Base-by-base conservation (phyloP, 2,113 vertebrate genomes). In the Tamias sibiricus region DNA sequence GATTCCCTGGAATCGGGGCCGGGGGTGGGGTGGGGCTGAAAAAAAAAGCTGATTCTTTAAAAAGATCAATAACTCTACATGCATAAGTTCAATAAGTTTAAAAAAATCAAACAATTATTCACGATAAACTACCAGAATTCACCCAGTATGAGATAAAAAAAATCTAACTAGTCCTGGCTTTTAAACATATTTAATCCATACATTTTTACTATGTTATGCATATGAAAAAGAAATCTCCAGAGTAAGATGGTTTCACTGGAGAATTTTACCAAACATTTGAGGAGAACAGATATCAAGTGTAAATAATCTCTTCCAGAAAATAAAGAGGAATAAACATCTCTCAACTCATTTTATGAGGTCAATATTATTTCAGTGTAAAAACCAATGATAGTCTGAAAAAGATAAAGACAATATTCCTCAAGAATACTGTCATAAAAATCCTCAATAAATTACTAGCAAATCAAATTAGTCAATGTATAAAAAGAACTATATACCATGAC, bases 301-400 rank as follows among this genome's bases (percentile, higher is more conserved):
- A 52, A 91, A 37, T 19, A 69, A 83, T 44, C 26, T 85, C 44
- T 94, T 94, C 57, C 52, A 94, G 75, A 86, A 93, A 86, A 90
- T 17, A n/a, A n/a, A 54, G 37, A 81, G 28, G 30, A 24, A 54
- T 1, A 93, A 96, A 79, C 13, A 90, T 4, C 71, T 79, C 19
- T 8, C 12, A 88, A 76, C 24, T 94, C 47, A 81, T 91, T 96
- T 88, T 64, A 76, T 44, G 28, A 88, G 77, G 71, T 20, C 37
- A 82, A 11, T 47, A 76, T 62, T 87, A 91, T 32, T 42, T 91
- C 35, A 69, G 9, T 30, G n/a, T 72, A 17, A 69, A 94, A 88
- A 88, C 26, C 64, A 83, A 64, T 82, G 37, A 74, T 8, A 76
- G 22, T 64, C 44, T 59, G 28, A 77, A 83, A 84, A 92, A 88